These are phyloP conservation scores for Camponotus pennsylvanicus DNA, from an alignment of 1,140 invertebrate species.

Conservation along the genomic window DNA sequence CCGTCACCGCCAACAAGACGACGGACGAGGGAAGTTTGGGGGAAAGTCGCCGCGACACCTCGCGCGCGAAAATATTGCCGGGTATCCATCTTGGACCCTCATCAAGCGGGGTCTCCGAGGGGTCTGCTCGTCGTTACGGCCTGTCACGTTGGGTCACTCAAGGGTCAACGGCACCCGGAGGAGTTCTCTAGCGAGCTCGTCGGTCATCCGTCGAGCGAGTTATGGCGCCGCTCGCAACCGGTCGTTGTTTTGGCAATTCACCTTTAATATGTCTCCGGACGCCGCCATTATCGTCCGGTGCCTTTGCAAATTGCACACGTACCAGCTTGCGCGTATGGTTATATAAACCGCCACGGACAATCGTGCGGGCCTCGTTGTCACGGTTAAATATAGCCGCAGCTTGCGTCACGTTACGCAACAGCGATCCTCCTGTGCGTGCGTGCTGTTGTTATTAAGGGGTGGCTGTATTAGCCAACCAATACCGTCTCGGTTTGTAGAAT, in stretches of 20 bases:
- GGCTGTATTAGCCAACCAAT: too few species aligned
- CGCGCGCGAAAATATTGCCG: conserved; percentile 78
- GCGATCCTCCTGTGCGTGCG: not conserved
- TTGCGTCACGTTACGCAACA: conserved; percentile 58
- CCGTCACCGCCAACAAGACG: not conserved
- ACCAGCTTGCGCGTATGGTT: conserved; percentile 15
- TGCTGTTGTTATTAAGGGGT: conserved; percentile 15
- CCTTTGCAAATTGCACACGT: conserved; percentile 73
- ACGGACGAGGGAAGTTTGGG: conserved; percentile 62
- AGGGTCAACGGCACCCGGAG: conserved; percentile 81
- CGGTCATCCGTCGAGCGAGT: conserved; percentile 74
- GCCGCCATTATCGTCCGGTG: conserved; percentile 69
- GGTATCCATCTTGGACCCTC: conserved; percentile 83
- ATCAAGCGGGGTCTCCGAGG: conserved; percentile 80
- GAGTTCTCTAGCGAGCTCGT: conserved; percentile 75
- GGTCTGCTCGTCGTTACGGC: conserved; percentile 80
- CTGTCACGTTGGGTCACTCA: conserved; percentile 78
- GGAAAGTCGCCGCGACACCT: conserved; percentile 68
- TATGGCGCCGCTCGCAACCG: conserved; percentile 71
- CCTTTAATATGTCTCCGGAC: conserved; percentile 77
- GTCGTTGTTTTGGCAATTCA: conserved; percentile 78
- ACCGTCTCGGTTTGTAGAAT: conserved; percentile 45
- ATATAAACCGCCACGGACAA: conserved; percentile 65
- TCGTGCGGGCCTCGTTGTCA: conserved; percentile 46
- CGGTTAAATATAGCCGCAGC: conserved; percentile 50